phyloP scores from a whole-genome alignment of 2,888 invertebrate genomes.

The Acleris emargana region DNA sequence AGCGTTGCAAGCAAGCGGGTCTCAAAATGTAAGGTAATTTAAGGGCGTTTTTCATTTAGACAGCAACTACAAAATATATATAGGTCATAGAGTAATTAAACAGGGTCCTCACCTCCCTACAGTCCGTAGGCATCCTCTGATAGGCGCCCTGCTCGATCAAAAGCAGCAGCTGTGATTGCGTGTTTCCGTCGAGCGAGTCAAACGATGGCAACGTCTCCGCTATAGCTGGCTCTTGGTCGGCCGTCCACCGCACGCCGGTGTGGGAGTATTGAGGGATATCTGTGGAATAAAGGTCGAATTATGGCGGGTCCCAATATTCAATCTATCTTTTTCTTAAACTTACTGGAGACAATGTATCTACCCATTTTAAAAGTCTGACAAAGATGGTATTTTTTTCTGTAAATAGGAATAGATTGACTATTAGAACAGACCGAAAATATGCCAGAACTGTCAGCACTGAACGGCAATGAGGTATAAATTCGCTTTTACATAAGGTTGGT shows the following conservation, averaged over 20 bases:
- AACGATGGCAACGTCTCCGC: conserved; percentile 79
- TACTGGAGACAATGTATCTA: not conserved
- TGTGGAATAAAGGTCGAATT: conserved; percentile 39
- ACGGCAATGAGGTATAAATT: too few relatives aligned
- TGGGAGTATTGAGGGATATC: conserved; percentile 82
- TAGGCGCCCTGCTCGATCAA: conserved; percentile 91
- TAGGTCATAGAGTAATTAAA: not conserved
- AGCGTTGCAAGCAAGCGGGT: too few relatives aligned
- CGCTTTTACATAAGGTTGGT: too few relatives aligned
- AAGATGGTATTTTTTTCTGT: too few relatives aligned
- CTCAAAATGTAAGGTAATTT: too few relatives aligned
- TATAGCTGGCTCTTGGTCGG: conserved; percentile 54
- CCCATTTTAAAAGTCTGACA: too few relatives aligned
- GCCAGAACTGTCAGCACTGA: too few relatives aligned
- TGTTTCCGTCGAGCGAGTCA: conserved; percentile 91
- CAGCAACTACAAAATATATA: not conserved
- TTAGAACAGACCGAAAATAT: too few relatives aligned
- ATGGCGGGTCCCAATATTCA: too few relatives aligned
- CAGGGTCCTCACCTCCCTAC: conserved; percentile 83
- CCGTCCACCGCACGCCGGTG: conserved; percentile 72
- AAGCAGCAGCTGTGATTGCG: conserved; percentile 88
- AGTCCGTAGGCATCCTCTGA: conserved; percentile 87
- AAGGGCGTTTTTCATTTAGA: too few relatives aligned
- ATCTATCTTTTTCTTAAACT: too few relatives aligned
- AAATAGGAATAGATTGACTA: too few relatives aligned